Conservation (phyloP, 2,113 vertebrate genomes). For the Datnioides undecimradiatus region DNA sequence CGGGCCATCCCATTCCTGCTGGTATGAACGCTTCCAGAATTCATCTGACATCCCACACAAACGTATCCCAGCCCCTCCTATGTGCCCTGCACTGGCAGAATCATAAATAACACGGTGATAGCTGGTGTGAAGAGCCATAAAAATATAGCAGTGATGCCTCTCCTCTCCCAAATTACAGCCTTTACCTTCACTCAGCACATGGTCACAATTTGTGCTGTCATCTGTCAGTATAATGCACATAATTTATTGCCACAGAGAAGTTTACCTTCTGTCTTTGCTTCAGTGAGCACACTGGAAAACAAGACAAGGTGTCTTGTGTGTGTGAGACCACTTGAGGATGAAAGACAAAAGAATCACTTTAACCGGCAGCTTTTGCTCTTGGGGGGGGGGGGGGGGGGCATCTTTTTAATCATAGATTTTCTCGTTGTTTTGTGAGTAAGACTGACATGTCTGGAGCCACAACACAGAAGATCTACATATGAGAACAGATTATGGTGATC, state of each 20-base stretch:
- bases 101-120: constrained; percentile 59
- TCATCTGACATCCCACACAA: constrained; percentile 32
- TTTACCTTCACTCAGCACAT: constrained; percentile 42
- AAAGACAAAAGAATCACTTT: neutral
- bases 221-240: constrained; percentile 31
- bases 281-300: constrained; percentile 1
- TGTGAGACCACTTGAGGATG: neutral
- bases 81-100: constrained; percentile 28
- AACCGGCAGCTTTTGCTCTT: neutral
- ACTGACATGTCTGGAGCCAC: neutral
- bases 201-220: constrained; percentile 43
- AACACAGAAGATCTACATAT: constrained; percentile 8
- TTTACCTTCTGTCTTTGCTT: constrained; percentile 15
- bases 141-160: constrained; percentile 33
- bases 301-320: constrained; percentile 30
- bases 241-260: constrained; percentile 21
- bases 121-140: constrained; percentile 46
- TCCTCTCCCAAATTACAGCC: constrained; percentile 57
- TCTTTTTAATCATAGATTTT: neutral
- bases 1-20: constrained; percentile 5
- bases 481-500: constrained; percentile 11
- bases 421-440: constrained; percentile 24
- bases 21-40: constrained; percentile 16
- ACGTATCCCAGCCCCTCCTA: constrained; percentile 25
- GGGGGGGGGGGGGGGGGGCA: neutral